Conservation (phyloP, 2,888 invertebrate genomes). For the Anoplius nigerrimus region DNA sequence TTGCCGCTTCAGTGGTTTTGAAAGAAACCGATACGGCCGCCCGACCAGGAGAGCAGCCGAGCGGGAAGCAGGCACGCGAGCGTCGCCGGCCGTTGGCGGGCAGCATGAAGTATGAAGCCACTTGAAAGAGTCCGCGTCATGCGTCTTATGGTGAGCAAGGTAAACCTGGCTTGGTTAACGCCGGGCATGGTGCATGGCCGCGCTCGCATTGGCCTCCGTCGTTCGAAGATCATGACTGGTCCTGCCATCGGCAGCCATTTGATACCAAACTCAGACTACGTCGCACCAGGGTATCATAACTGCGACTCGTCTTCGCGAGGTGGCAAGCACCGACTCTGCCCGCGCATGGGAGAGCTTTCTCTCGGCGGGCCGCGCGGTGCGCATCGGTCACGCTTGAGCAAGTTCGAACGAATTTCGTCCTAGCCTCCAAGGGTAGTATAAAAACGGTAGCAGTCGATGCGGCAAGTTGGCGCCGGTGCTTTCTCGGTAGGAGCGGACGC, state of each 20-base stretch:
- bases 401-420: conserved; percentile 63
- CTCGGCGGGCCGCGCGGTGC: neutral
- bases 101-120: neutral
- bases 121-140: neutral
- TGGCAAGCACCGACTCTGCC: neutral
- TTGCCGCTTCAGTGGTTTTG: conserved; percentile 70
- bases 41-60: conserved; percentile 63
- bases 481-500: neutral
- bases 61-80: conserved; percentile 33
- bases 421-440: conserved; percentile 63
- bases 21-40: conserved; percentile 69
- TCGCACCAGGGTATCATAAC: conserved; percentile 61
- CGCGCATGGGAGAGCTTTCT: too few species aligned
- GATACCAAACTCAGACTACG: conserved; percentile 66
- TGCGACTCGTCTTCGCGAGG: conserved; percentile 1
- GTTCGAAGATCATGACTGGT: conserved; percentile 19
- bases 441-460: conserved; percentile 41
- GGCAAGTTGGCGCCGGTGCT: neutral
- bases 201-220: neutral
- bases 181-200: too few species aligned
- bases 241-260: conserved; percentile 58
- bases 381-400: conserved; percentile 62
- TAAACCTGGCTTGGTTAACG: neutral
- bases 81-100: too few species aligned
- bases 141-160: neutral